Evolutionary conservation across 2,113 vertebrate genomes (phyloP).

Genomic region (Asarcornis scutulata): DNA sequence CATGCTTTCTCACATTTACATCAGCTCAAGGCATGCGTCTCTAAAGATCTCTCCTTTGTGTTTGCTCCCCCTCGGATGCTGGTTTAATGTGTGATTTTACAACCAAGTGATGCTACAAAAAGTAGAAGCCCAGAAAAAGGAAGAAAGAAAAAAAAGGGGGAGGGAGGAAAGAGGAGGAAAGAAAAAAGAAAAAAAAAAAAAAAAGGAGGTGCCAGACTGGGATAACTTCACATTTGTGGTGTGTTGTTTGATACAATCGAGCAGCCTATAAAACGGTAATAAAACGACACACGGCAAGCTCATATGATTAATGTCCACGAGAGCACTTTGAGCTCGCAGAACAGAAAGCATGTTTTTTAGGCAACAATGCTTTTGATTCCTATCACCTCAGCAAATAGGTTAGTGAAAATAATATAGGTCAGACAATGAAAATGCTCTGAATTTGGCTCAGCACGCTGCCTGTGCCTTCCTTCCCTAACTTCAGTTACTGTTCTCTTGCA

Average conservation of each 20-base stretch:
- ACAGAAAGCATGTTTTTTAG: neutral
- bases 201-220: neutral
- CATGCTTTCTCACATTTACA: neutral
- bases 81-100: neutral
- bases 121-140: neutral
- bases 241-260: neutral
- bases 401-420: neutral
- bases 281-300: neutral
- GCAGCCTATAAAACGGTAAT: neutral
- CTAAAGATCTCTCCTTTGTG: neutral
- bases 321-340: neutral
- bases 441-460: neutral
- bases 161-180: no score
- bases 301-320: neutral
- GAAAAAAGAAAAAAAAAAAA: rapidly evolving
- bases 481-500: neutral
- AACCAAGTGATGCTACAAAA: neutral
- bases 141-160: rapidly evolving
- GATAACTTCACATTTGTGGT: neutral
- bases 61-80: neutral
- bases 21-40: neutral
- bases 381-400: neutral
- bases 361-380: neutral
- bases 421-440: neutral
- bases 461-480: neutral